Base-by-base conservation (phyloP, 2,113 vertebrate species). In the Phycodurus eques region DNA sequence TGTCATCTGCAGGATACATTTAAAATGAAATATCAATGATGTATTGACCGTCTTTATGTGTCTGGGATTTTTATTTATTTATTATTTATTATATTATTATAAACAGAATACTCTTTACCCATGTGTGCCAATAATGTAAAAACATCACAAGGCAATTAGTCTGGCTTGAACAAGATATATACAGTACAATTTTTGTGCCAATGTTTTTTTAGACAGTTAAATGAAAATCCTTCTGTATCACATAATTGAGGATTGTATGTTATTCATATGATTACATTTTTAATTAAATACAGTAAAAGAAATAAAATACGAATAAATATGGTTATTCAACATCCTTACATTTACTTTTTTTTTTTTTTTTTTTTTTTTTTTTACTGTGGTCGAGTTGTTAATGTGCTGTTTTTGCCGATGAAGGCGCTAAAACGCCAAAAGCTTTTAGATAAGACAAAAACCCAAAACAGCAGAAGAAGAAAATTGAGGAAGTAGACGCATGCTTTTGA, bases 401-500 rank as follows among this genome's bases (percentile, higher is more conserved):
- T 17, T 17, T 7, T 19, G 31, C 31, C 31, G 2, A 14, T 17
- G 7, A 33, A 0, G 13, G 59, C 59, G 33, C 13, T 61, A 35
- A 35, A 8, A 17, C 13, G 31, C 20, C 10, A 63, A 63, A 62
- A 19, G 53, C 9, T 51, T 51, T 17, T 5, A 15, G 17, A 6
- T 39, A 39, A 39, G 35, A 39, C 3, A 46, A 15, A 44, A 22
- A 39, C 33, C n/a, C 46, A 65, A 5, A 35, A 17, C 31, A 20
- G 60, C 10, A 67, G 64, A 67, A 47, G 63, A 64, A 43, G 62
- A 65, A 46, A 10, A 69, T 10, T 0, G 53, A 22, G 17, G 17
- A 43, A 3, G 35, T 2, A 0, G 4, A 39, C 89, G 89, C 89
- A 17, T 0, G 0, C 4, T 61, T 79, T 53, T 39, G 64, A 81